These are phyloP conservation scores for Caenorhabditis parvicauda DNA, from an alignment of 2,888 invertebrate species.

Conservation along the genomic window DNA sequence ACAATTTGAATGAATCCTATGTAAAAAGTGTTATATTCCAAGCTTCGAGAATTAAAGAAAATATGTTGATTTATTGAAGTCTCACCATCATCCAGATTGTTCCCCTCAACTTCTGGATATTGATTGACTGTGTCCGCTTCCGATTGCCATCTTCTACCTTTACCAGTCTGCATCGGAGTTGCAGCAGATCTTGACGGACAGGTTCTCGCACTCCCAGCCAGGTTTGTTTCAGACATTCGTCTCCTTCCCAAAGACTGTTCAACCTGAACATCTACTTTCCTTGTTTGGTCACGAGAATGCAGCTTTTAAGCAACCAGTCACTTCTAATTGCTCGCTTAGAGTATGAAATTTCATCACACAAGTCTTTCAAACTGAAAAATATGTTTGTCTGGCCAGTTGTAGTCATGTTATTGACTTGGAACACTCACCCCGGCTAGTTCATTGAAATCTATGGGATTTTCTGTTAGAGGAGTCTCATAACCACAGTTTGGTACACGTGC, in stretches of 20 bases:
- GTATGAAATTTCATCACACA: too few species aligned
- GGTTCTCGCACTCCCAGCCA: conserved; percentile 35
- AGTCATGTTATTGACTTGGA: too few species aligned
- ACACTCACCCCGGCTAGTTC: conserved; percentile 38
- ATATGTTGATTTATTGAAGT: too few species aligned
- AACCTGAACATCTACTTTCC: conserved; percentile 13
- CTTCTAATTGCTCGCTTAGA: too few species aligned
- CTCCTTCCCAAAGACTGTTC: conserved; percentile 44
- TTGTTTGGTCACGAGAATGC: too few species aligned
- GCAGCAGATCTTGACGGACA: conserved; percentile 23
- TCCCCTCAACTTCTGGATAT: conserved; percentile 62
- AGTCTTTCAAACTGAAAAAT: too few species aligned
- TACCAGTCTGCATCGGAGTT: conserved; percentile 31
- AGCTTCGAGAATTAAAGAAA: too few species aligned
- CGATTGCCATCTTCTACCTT: conserved; percentile 54
- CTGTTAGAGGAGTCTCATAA: conserved; percentile 89
- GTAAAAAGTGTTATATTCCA: too few species aligned
- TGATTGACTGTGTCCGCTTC: conserved; percentile 59
- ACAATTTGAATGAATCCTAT: too few species aligned
- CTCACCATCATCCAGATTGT: conserved; percentile 52
- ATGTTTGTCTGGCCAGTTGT: too few species aligned
- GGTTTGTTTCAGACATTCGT: conserved; percentile 61
- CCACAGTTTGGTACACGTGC: conserved; percentile 73
- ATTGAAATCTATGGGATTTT: conserved; percentile 65
- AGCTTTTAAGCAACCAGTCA: too few species aligned